These are phyloP conservation scores for Philonicus albiceps DNA, from an alignment of 2,888 invertebrate species.

Conservation along the genomic window DNA sequence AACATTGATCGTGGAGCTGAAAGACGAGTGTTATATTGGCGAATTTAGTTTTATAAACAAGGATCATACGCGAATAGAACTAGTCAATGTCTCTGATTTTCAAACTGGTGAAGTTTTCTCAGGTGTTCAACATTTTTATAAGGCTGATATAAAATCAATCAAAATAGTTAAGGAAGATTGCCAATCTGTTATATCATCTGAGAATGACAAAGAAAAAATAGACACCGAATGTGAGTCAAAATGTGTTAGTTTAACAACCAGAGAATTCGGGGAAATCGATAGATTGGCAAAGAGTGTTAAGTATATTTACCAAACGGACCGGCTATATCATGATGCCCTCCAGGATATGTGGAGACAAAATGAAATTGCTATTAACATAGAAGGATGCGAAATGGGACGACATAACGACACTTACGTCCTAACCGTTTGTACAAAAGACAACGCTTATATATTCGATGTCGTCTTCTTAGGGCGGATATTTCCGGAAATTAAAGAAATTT, in stretches of 20 bases:
- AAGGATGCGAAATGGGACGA: constrained; percentile 53
- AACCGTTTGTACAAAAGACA: constrained; percentile 50
- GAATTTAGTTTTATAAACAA: constrained; percentile 38
- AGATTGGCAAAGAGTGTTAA: constrained; percentile 46
- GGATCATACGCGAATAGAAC: constrained; percentile 42
- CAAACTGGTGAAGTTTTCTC: constrained; percentile 17
- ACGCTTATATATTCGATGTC: constrained; percentile 55
- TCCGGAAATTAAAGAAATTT: constrained; percentile 52
- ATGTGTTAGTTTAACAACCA: constrained; percentile 28
- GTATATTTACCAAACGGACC: constrained; percentile 54
- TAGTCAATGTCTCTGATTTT: constrained; percentile 43
- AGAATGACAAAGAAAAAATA: neutral
- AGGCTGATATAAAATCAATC: constrained; percentile 44
- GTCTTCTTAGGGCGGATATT: constrained; percentile 52
- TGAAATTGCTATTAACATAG: constrained; percentile 51
- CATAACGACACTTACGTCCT: constrained; percentile 51
- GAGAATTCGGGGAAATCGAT: constrained; percentile 48
- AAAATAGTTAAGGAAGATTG: constrained; percentile 33
- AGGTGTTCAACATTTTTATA: constrained; percentile 45
- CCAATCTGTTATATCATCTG: neutral
- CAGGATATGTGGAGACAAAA: constrained; percentile 52
- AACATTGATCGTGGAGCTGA: constrained; percentile 31
- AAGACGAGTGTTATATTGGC: constrained; percentile 46
- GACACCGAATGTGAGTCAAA: neutral
- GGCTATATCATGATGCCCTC: constrained; percentile 54